Evolutionary conservation across 2,888 invertebrate genomes (phyloP), one percentile per base, ranked within the genome.

Genomic region (Quadriops clusia): DNA sequence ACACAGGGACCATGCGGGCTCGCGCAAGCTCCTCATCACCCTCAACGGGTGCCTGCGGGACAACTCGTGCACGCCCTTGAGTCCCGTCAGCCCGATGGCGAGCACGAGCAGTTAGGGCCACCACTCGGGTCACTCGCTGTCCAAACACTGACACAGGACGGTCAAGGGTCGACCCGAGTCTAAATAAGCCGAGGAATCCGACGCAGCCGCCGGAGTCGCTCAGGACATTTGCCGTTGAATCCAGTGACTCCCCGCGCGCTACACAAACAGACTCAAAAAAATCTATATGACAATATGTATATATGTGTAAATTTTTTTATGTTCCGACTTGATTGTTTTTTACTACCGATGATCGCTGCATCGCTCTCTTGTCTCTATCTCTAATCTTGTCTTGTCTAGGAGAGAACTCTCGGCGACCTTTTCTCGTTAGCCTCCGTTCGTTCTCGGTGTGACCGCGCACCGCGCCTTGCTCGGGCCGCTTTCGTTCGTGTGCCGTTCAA

Each of bases 1-100:
- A 65, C 95, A 95, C 67, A 77, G 95, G 57, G 89, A 94, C 70
- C 85, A 85, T 59, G 93, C 91, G 47, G 90, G 91, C 52, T 87
- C 87, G 60, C 77, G 90, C 51, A 90, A 90, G 72, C 63, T 76
- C 49, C 56, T 61, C 36, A 82, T 89, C 61, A 90, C 90, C 46
- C 68, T 90, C 63, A 89, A 89, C 50, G 90, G 90, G 39, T 87
- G 87, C 65, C 75, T 86, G 56, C 74, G 86, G 46, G 86, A 86
- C 64, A 79, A 83, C 41, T 78, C 78, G 45, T 79, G 84, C 65
- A 86, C 85, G 54, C 86, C 86, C 47, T 70, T 85, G 62, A 85
- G 85, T 59, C 86, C 86, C 51, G 77, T 77, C 60, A 79, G 78
- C 57, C 80, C 80, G 51, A 77, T 81, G 61, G 87, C 87, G 39